phyloP scores from a whole-genome alignment of 2,113 vertebrate genomes.

The Eulacestoma nigropectus region DNA sequence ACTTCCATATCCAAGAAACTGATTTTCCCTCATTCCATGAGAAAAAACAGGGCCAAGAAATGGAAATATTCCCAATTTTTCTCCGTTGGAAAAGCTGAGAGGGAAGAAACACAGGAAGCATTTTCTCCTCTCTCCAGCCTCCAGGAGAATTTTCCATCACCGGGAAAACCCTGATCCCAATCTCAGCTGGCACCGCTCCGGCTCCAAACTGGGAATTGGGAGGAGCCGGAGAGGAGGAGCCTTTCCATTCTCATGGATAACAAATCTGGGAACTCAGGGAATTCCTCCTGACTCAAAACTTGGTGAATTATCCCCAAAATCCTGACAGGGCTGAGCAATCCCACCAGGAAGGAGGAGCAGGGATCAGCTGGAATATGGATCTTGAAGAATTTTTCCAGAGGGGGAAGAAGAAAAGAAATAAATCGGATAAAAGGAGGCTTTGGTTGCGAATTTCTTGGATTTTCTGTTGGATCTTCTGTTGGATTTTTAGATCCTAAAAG shows the following conservation, averaged over 20 bases:
- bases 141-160: not conserved
- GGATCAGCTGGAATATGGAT: not conserved
- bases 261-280: not conserved
- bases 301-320: not conserved
- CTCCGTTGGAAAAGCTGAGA: not conserved
- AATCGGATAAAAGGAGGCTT: not conserved
- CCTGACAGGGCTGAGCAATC: not conserved
- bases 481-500: not conserved
- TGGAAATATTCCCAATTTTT: not conserved
- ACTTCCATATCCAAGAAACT: rapidly evolving
- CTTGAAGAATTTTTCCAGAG: too few relatives aligned
- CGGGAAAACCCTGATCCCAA: not conserved
- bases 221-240: not conserved
- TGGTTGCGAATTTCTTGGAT: not conserved
- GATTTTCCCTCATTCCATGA: not conserved
- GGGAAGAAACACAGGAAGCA: not conserved
- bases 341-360: not conserved
- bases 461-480: not conserved
- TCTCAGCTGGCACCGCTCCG: not conserved
- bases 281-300: not conserved
- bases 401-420: not conserved
- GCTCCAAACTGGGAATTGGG: not conserved
- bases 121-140: not conserved
- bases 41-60: too few relatives aligned
- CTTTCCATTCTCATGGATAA: not conserved